These are phyloP conservation scores for Drosophila pegasa DNA, from an alignment of 2,888 invertebrate genomes.

Conservation along the genomic window DNA sequence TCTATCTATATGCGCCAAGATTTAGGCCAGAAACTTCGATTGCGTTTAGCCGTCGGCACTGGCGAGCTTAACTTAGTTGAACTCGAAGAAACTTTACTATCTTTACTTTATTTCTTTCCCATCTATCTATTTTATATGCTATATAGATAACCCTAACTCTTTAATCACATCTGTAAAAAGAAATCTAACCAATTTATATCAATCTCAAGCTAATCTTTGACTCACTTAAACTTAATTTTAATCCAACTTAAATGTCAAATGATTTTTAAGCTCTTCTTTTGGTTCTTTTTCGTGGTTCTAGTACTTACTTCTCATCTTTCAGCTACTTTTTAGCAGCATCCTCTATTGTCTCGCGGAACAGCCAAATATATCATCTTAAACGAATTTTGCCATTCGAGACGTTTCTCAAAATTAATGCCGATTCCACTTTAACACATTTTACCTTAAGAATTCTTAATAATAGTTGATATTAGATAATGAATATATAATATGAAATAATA, in stretches of 20 bases:
- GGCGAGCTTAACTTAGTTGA: no score
- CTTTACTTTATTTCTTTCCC: no score
- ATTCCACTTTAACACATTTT: not conserved
- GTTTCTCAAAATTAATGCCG: not conserved
- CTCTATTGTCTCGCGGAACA: not conserved
- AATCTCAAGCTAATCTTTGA: not conserved
- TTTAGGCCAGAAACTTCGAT: not conserved
- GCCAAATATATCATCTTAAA: not conserved
- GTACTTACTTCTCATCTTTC: no score
- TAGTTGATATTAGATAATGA: no score
- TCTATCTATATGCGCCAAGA: no score
- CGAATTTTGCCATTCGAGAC: not conserved
- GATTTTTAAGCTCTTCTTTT: not conserved
- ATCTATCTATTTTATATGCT: not conserved
- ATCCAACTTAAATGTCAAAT: no score
- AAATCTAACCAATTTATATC: not conserved
- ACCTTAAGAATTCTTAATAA: not conserved
- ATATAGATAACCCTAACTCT: not conserved
- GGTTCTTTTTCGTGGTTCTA: no score
- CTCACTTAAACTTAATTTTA: not conserved
- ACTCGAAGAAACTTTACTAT: no score
- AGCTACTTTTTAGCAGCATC: not conserved
- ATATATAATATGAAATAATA: not conserved
- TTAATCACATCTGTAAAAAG: not conserved
- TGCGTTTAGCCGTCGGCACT: conserved; percentile 1